phyloP scores from a whole-genome alignment of 2,797 vertebrate species.

The Ctenosaura bakeri region DNA sequence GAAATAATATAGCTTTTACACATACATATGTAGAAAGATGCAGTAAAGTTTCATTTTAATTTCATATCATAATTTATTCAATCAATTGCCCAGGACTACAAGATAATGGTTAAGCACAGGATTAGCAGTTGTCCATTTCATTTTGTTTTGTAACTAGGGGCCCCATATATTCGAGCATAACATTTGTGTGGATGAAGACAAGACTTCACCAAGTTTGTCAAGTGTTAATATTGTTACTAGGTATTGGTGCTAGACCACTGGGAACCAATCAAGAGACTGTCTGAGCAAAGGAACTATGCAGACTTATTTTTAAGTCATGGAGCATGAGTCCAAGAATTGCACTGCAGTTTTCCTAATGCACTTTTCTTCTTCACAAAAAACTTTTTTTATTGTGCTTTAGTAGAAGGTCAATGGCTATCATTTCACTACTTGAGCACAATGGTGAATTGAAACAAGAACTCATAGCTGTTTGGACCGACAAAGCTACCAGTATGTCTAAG shows the following conservation, averaged over 20 bases:
- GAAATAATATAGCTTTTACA: neutral
- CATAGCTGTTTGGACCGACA: conserved; percentile 82
- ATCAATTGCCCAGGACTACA: conserved; percentile 31
- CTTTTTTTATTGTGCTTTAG: conserved; percentile 83
- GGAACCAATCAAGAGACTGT: conserved; percentile 43
- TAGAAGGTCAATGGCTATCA: conserved; percentile 85
- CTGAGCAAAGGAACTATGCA: conserved; percentile 21
- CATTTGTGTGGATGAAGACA: conserved; percentile 20
- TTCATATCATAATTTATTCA: conserved; percentile 21
- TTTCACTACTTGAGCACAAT: conserved; percentile 84
- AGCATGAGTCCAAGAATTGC: conserved; percentile 67
- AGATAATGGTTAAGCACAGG: conserved; percentile 19
- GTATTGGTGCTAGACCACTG: neutral
- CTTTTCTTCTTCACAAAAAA: conserved; percentile 81
- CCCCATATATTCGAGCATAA: conserved; percentile 16
- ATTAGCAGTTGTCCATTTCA: neutral
- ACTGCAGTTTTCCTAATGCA: conserved; percentile 61
- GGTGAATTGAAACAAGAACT: conserved; percentile 86
- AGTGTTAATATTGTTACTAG: conserved; percentile 45
- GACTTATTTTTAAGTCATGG: conserved; percentile 51
- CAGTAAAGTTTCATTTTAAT: conserved; percentile 29
- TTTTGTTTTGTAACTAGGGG: conserved; percentile 23
- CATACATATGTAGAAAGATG: neutral
- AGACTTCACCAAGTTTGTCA: conserved; percentile 48
- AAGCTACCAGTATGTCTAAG: conserved; percentile 86